Evolutionary conservation across 1,140 invertebrate genomes (phyloP).

Genomic region (Brachionus plicatilis): DNA sequence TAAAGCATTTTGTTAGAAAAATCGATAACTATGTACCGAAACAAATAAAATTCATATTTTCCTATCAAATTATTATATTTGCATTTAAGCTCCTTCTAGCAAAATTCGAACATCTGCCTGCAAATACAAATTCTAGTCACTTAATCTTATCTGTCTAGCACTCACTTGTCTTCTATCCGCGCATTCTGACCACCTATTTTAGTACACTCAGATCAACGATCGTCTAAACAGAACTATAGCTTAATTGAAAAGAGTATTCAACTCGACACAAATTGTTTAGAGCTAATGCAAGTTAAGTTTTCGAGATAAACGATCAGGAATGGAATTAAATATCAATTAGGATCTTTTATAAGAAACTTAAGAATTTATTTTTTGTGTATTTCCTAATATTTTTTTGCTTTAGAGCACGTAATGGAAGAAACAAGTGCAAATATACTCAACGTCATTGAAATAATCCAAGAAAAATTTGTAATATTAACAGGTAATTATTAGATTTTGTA

Average conservation of each 20-base stretch:
- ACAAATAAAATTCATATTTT: neutral
- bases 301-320: neutral
- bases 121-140: neutral
- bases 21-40: neutral
- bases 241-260: neutral
- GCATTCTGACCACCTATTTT: neutral
- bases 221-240: neutral
- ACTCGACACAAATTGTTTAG: neutral
- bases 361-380: neutral
- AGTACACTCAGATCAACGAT: neutral
- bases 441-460: slow-evolving; percentile 40
- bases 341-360: neutral
- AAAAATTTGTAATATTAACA: slow-evolving; percentile 40
- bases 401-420: slow-evolving; percentile 41
- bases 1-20: neutral
- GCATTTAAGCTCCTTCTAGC: neutral
- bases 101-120: neutral
- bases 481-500: slow-evolving; percentile 15
- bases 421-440: slow-evolving; percentile 39
- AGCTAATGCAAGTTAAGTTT: neutral
- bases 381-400: neutral
- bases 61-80: neutral
- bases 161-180: neutral
- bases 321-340: neutral
- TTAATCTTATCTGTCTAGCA: neutral